Evolutionary conservation across 2,888 invertebrate species (phyloP), one percentile per base, ranked within the genome.

Genomic region (Drosophila pullipes): DNA sequence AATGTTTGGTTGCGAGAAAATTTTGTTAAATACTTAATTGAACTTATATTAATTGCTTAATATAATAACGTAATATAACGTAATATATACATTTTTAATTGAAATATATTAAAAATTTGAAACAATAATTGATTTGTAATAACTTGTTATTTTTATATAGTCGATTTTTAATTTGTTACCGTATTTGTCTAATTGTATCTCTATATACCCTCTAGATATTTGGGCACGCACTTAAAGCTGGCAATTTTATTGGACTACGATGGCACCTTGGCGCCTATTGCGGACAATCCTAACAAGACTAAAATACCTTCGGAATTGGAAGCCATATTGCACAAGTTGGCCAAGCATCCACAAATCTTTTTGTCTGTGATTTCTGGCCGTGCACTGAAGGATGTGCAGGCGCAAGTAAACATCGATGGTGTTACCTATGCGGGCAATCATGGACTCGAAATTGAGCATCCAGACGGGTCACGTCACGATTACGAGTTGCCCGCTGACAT

Each of bases 341-440:
- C 96, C 2, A 95, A 95, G 85, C 94, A 96, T 92, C 94, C 96
- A 0, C 95, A 96, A 80, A 95, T 96, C 13, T 96, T 96, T 85
- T 94, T 96, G 78, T 95, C 96, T 1, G 94, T 96, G 33, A 95
- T 96, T 66, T 96, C 96, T 1, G 96, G 96, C 37, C 94, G 96
- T 81, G 96, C 95, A 69, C 95, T 96, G 0, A 94, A 95, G 76
- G 96, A 96, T 91, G 96, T 96, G 0, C 96, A 96, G 85, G 92
- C 94, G 50, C 96, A 96, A 95, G 96, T 95, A 78, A 92, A 91
- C 64, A 88, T 92, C 44, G 81, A 78, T 18, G 91, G 92, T 25
- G 95, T 96, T 18, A 96, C 96, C 0, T 96, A 96, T 85, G 96
- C 96, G 9, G 96, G 96, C 6, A 96, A 96, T 91, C 96, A 96